Percentiles rank a stretch among this genome's conserved stretches.
Evolutionary conservation across 2,113 vertebrate genomes (phyloP).

Genomic region (Cyprinodon variegatus): DNA sequence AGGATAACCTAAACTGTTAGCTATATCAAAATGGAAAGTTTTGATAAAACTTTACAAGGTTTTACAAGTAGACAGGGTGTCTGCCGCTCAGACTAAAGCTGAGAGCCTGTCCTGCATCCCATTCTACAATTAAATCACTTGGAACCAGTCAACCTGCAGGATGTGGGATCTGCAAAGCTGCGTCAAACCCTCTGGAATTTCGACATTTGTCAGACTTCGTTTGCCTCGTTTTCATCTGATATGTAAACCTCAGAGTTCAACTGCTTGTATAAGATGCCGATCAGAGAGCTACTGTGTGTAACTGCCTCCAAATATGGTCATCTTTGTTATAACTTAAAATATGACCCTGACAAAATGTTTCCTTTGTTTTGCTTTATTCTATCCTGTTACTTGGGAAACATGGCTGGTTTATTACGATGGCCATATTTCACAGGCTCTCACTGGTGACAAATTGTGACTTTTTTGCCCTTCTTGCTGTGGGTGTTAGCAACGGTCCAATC

Average conservation of each 20-base stretch:
- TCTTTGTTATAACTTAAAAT: neutral
- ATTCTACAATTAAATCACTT: too few relatives aligned
- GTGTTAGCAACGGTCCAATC: neutral
- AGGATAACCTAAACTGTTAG: too few relatives aligned
- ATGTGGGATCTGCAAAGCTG: too few relatives aligned
- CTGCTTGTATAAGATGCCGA: neutral
- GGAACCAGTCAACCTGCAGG: too few relatives aligned
- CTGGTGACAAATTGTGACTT: neutral
- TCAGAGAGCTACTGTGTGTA: neutral
- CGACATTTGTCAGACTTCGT: too few relatives aligned
- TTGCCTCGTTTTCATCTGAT: neutral
- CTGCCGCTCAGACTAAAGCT: too few relatives aligned
- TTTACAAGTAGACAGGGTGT: too few relatives aligned
- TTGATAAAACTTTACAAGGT: too few relatives aligned
- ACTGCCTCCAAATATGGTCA: neutral
- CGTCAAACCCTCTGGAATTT: too few relatives aligned
- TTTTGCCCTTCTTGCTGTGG: neutral
- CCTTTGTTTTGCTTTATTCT: neutral
- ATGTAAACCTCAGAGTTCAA: neutral
- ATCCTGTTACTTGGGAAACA: neutral
- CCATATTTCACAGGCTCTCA: neutral
- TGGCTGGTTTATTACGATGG: neutral
- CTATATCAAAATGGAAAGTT: too few relatives aligned
- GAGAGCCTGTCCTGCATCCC: too few relatives aligned
- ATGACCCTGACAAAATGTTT: neutral